A percentile compares a stretch with the other conserved stretches of the same genome.
Conservation (phyloP, 2,113 vertebrate genomes). For the Mirza zaza region DNA sequence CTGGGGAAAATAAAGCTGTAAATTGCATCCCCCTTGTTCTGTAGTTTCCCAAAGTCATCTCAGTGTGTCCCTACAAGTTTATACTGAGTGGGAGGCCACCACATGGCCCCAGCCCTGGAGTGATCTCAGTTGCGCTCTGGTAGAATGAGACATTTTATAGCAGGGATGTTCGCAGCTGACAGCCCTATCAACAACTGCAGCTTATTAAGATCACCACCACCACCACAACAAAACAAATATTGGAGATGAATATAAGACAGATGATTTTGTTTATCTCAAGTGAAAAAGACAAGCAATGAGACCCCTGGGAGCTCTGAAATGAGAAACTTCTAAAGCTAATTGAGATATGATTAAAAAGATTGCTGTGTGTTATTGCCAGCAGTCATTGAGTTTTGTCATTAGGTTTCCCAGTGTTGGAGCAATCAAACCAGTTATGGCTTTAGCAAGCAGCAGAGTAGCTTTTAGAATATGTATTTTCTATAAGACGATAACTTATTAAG, state of each 20-base stretch:
- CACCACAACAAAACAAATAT: not conserved
- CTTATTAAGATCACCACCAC: slow-evolving; percentile 63
- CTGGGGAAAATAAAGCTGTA: slow-evolving; percentile 1
- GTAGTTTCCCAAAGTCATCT: slow-evolving; percentile 51
- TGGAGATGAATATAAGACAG: slow-evolving; percentile 70
- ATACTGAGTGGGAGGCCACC: slow-evolving; percentile 45
- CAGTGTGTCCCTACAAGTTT: slow-evolving; percentile 16
- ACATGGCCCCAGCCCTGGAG: not conserved
- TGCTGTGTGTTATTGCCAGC: slow-evolving; percentile 74
- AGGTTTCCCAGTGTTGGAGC: slow-evolving; percentile 72
- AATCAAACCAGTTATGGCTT: slow-evolving; percentile 78
- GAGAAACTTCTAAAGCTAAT: slow-evolving; percentile 83
- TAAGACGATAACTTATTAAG: slow-evolving; percentile 64
- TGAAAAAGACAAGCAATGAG: slow-evolving; percentile 78
- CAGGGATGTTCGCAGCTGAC: slow-evolving; percentile 32
- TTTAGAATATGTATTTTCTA: slow-evolving; percentile 39
- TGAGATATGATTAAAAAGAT: slow-evolving; percentile 85
- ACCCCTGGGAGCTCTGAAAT: slow-evolving; percentile 78
- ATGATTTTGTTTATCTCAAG: slow-evolving; percentile 82
- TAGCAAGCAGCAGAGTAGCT: slow-evolving; percentile 69
- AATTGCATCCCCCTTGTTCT: slow-evolving; percentile 51
- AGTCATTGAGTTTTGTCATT: slow-evolving; percentile 82
- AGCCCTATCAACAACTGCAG: slow-evolving; percentile 28
- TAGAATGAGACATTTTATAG: slow-evolving; percentile 36
- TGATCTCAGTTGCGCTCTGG: fast-evolving